phyloP scores from a whole-genome alignment of 2,113 vertebrate species.

The Ovis aries region DNA sequence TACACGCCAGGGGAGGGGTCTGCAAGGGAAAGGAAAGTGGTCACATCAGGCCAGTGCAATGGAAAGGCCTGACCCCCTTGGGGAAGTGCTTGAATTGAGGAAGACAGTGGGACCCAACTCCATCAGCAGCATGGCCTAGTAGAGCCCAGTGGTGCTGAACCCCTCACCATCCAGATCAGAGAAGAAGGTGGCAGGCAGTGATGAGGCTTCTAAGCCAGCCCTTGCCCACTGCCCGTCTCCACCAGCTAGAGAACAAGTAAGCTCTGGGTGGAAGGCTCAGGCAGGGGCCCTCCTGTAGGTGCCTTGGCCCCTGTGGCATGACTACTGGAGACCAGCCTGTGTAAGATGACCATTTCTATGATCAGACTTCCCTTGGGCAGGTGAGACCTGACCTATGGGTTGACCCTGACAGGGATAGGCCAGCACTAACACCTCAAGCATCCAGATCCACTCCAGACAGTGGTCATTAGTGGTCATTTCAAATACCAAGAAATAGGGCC shows the following conservation, averaged over 20 bases:
- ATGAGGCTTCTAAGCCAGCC: neutral
- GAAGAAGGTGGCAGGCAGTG: neutral
- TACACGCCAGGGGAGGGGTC: slow-evolving; percentile 82
- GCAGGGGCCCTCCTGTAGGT: neutral
- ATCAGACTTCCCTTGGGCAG: neutral
- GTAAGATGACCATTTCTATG: neutral
- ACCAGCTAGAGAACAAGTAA: neutral
- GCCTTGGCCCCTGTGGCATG: neutral
- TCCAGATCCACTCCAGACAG: neutral
- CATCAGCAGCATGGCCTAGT: neutral
- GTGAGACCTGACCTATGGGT: neutral
- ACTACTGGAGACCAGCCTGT: neutral
- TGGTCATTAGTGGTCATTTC: neutral
- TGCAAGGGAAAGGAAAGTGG: neutral
- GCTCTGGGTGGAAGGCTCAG: neutral
- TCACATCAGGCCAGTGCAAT: neutral
- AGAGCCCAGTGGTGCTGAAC: neutral
- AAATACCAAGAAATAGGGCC: neutral
- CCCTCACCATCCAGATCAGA: neutral
- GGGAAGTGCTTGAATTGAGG: neutral
- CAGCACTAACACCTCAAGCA: neutral
- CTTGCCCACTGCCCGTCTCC: neutral
- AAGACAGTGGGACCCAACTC: neutral
- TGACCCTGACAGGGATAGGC: neutral
- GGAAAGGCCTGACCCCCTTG: neutral